Evolutionary conservation across 2,113 vertebrate genomes (phyloP).

Genomic region (Columba livia): DNA sequence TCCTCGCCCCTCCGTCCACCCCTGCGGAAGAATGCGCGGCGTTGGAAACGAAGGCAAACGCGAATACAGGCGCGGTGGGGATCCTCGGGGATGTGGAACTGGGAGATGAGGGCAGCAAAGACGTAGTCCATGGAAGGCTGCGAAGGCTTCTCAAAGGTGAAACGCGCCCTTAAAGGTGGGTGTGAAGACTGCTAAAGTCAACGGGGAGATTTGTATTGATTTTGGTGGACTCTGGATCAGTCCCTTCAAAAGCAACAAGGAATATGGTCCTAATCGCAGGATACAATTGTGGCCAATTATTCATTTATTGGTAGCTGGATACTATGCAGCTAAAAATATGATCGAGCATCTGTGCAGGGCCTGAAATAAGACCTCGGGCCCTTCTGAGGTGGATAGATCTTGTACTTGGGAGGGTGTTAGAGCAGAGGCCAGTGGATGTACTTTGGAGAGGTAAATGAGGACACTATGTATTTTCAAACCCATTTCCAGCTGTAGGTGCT

Average conservation of each 20-base stretch:
- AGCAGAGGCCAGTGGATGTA: not conserved
- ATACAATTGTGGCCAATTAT: not conserved
- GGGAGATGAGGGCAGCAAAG: not conserved
- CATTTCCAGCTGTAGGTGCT: not conserved
- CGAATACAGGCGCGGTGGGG: not conserved
- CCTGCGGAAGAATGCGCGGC: not conserved
- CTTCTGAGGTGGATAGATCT: not conserved
- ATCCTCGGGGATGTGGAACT: not conserved
- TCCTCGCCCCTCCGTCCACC: not conserved
- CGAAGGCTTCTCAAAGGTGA: not conserved
- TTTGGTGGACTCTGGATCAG: not conserved
- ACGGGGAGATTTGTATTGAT: not conserved
- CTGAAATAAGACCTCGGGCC: not conserved
- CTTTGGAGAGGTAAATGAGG: not conserved
- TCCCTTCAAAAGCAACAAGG: not conserved
- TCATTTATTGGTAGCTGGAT: not conserved
- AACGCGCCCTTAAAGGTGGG: not conserved
- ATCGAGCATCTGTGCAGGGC: not conserved
- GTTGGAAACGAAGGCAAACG: not conserved
- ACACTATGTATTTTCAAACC: not conserved
- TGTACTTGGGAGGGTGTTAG: rapidly evolving
- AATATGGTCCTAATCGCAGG: not conserved
- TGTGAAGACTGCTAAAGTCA: not conserved
- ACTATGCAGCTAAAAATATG: not conserved
- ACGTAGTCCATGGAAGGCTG: not conserved